Conservation (phyloP, 2,797 vertebrate species). For the Oreonectes daqikongensis region DNA sequence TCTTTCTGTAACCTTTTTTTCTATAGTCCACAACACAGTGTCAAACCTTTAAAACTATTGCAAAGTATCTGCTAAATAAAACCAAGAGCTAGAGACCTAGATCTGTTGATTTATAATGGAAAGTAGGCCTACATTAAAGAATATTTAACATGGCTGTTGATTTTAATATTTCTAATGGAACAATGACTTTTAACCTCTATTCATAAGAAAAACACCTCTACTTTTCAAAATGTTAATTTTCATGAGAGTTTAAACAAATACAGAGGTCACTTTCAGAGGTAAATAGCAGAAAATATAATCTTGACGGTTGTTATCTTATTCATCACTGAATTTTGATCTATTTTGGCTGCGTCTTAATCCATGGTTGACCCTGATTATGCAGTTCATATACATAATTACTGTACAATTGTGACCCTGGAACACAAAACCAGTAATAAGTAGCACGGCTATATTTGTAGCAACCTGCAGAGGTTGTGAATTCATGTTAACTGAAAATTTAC, state of each 20-base stretch:
- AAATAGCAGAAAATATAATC: neutral
- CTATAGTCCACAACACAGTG: neutral
- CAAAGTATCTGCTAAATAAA: no score
- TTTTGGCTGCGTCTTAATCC: neutral
- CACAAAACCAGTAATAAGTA: no score
- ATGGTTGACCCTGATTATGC: neutral
- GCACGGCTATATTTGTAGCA: no score
- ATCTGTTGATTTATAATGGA: neutral
- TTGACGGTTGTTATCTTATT: neutral
- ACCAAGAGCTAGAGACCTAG: no score
- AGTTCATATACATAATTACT: neutral
- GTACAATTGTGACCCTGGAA: no score
- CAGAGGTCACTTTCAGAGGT: slow-evolving; percentile 1
- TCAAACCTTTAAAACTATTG: neutral
- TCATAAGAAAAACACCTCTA: neutral
- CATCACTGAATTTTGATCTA: neutral
- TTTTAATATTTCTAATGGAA: neutral
- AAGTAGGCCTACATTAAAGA: neutral
- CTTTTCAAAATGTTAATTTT: neutral
- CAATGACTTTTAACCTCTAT: neutral
- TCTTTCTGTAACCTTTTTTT: slow-evolving; percentile 21
- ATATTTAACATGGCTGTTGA: slow-evolving; percentile 13
- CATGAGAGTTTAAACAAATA: no score
- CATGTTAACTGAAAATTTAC: slow-evolving; percentile 21
- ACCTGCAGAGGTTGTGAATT: slow-evolving; percentile 9